Conservation (phyloP, 2,888 invertebrate species). For the Apotomis turbidana region DNA sequence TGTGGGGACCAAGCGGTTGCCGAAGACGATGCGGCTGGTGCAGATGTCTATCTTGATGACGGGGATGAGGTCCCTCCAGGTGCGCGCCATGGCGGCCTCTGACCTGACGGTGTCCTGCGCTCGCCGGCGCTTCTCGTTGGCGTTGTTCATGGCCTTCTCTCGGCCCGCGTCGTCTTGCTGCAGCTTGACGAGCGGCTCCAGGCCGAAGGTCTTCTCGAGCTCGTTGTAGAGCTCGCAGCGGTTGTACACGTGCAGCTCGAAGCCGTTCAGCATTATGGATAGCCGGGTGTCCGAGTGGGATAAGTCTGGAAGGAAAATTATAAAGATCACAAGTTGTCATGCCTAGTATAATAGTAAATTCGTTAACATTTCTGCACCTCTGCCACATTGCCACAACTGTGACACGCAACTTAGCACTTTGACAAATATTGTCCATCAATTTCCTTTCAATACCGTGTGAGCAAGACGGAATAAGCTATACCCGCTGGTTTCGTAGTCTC, state of each 20-base stretch:
- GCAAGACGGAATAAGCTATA: too few relatives aligned
- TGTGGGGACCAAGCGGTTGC: constrained; percentile 96
- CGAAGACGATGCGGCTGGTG: constrained; percentile 96
- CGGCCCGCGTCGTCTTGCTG: constrained; percentile 83
- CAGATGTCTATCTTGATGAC: constrained; percentile 97
- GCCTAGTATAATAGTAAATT: too few relatives aligned
- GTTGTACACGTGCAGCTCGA: constrained; percentile 98
- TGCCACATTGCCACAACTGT: too few relatives aligned
- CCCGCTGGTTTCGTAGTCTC: too few relatives aligned
- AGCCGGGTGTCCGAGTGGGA: constrained; percentile 97
- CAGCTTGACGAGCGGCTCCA: constrained; percentile 90
- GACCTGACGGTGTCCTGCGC: constrained; percentile 84
- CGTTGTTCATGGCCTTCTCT: constrained; percentile 85
- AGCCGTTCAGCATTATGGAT: constrained; percentile 95
- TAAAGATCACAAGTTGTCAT: too few relatives aligned
- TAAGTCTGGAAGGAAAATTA: constrained; percentile 86
- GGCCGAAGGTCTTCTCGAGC: constrained; percentile 94
- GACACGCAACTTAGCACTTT: too few relatives aligned
- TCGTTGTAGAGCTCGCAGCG: constrained; percentile 93
- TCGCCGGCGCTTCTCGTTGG: constrained; percentile 83
- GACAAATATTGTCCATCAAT: too few relatives aligned
- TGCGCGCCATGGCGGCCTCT: constrained; percentile 93
- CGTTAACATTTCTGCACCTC: too few relatives aligned
- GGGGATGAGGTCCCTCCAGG: constrained; percentile 98
- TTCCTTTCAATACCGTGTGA: too few relatives aligned